Evolutionary conservation across 2,797 vertebrate genomes (phyloP).

Genomic region (Carcharodon carcharias): DNA sequence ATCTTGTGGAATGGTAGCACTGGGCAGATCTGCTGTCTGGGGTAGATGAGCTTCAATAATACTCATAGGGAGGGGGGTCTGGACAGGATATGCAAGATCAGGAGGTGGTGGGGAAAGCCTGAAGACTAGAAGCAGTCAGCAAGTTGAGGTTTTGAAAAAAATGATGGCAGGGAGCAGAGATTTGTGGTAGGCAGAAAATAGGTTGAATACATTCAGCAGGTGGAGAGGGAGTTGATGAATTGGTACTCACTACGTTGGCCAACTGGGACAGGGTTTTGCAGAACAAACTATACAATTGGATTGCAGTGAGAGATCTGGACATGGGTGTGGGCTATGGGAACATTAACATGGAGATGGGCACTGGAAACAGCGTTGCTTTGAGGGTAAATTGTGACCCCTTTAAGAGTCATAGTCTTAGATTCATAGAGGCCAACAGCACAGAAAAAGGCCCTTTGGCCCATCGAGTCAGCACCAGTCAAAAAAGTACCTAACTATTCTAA

Average conservation of each 20-base stretch:
- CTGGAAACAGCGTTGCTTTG: neutral
- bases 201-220: neutral
- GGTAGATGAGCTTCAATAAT: neutral
- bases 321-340: neutral
- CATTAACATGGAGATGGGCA: neutral
- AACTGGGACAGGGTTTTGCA: no score
- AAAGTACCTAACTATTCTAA: no score
- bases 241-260: no score
- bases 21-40: no score
- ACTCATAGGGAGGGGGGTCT: neutral
- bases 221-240: neutral
- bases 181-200: neutral
- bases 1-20: neutral
- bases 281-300: neutral
- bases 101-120: neutral
- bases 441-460: no score
- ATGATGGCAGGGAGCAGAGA: neutral
- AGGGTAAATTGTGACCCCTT: neutral
- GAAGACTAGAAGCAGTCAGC: neutral
- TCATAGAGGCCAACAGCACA: no score
- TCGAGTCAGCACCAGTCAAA: no score
- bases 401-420: no score
- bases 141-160: neutral
- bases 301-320: neutral
- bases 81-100: neutral